Conservation (phyloP, 53 echinoderm and acorn worm species). For the Temnopleurus reevesii region DNA sequence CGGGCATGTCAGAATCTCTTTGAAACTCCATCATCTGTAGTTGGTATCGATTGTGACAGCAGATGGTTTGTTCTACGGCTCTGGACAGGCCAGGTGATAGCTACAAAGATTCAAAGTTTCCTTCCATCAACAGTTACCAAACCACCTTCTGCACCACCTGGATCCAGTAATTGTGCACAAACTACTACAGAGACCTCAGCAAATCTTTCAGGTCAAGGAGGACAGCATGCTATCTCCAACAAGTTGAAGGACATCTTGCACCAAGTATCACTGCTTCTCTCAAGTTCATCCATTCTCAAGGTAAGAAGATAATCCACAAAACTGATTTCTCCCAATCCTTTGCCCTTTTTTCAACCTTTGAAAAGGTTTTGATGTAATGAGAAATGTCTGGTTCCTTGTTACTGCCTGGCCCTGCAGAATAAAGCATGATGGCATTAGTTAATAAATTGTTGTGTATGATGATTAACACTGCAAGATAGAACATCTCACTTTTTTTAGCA, state of each 20-base stretch:
- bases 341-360: no score
- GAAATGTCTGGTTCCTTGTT: no score
- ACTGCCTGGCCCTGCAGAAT: no score
- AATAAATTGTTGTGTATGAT: no score
- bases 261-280: not conserved
- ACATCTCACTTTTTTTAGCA: no score
- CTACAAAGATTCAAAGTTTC: not conserved
- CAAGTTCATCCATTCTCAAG: conserved; percentile 19
- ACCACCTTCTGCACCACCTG: not conserved
- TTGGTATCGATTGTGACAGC: conserved; percentile 22
- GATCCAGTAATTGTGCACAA: not conserved
- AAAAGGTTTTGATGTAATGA: no score
- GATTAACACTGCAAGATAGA: no score
- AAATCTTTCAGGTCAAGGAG: not conserved
- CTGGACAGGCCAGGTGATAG: not conserved
- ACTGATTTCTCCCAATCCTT: no score
- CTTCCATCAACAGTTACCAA: not conserved
- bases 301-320: no score
- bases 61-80: not conserved
- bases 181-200: not conserved
- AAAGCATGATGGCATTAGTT: no score
- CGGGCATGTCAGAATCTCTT: not conserved
- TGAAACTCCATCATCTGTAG: not conserved
- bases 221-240: not conserved
- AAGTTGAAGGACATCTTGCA: not conserved